Evolutionary conservation across 2,113 vertebrate genomes (phyloP), one percentile per base, ranked within the genome.

Genomic region (Sorex fumeus): DNA sequence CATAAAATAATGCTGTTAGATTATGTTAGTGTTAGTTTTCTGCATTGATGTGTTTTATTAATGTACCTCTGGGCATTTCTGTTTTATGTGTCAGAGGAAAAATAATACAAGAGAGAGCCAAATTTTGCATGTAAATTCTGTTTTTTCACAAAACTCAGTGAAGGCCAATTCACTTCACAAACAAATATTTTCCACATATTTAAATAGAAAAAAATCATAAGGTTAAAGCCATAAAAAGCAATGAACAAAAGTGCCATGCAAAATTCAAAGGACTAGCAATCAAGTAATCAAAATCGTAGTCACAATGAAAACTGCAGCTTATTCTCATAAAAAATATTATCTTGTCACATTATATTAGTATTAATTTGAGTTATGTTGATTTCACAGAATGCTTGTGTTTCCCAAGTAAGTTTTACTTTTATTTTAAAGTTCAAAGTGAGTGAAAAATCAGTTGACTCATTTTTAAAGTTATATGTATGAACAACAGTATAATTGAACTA

Each of bases 281-380:
- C 19, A 13, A 36, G 11, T 53, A 81, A 45, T 88, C 50, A 91
- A 83, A 95, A 62, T 69, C 11, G 78, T 40, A 86, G 15, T 81
- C 81, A 90, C 15, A 34, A 84, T 32, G 74, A 84, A 53, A 95
- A 78, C 9, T 78, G 15, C 36, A 80, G 88, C 74, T 93, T 66
- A 74, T 21, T 34, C 60, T 89, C 45, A 94, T 40, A 12, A 91
- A 92, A 90, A 79, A 78, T 80, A 62, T 92, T 87, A 79, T 69
- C 30, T 36, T 84, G 84, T 91, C 76, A 82, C 47, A 76, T 67
- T 50, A 84, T 77, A 40, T 91, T 60, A 70, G 75, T 87, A 40
- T 91, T 60, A 70, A 79, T 87, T 85, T 89, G 69, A 92, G 77
- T 79, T 69, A 40, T 77, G 86, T 78, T 70, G 15, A 6, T 43